These are phyloP conservation scores for Poecilobothrus nobilitatus DNA, from an alignment of 2,888 invertebrate genomes.

Conservation along the genomic window DNA sequence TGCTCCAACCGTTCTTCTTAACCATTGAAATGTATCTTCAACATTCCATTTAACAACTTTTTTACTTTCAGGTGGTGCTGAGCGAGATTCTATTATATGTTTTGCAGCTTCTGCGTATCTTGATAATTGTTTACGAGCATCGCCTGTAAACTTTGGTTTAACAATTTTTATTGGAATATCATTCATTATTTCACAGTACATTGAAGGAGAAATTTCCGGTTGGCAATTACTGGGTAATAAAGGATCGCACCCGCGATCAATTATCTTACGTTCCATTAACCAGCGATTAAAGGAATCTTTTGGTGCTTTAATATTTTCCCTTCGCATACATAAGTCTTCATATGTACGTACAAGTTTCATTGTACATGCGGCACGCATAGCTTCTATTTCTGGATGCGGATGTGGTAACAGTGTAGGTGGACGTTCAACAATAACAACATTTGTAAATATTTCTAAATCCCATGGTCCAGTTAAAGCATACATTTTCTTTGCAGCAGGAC, in stretches of 20 bases:
- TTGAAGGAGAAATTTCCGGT: slow-evolving; percentile 84
- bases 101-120: slow-evolving; percentile 95
- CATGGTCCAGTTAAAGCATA: slow-evolving; percentile 85
- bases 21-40: slow-evolving; percentile 94
- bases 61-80: slow-evolving; percentile 84
- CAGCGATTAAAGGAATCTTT: slow-evolving; percentile 94
- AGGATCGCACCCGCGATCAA: slow-evolving; percentile 83
- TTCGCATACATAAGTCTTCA: slow-evolving; percentile 86
- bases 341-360: slow-evolving; percentile 83
- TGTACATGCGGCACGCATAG: slow-evolving; percentile 70
- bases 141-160: slow-evolving; percentile 91
- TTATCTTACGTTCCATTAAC: slow-evolving; percentile 91
- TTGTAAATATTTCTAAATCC: slow-evolving; percentile 89
- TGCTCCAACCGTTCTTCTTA: slow-evolving; percentile 84
- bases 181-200: slow-evolving; percentile 97
- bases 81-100: slow-evolving; percentile 90
- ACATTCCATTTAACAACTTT: slow-evolving; percentile 99
- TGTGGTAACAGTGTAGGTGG: slow-evolving; percentile 78
- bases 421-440: slow-evolving; percentile 72
- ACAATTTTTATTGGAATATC: slow-evolving; percentile 93
- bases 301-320: slow-evolving; percentile 90
- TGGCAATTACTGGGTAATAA: slow-evolving; percentile 84
- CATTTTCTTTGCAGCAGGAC: slow-evolving; percentile 71
- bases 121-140: slow-evolving; percentile 88
- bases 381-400: slow-evolving; percentile 90